Conservation (phyloP, 1,140 invertebrate species). For the Drosophila albomicans region DNA sequence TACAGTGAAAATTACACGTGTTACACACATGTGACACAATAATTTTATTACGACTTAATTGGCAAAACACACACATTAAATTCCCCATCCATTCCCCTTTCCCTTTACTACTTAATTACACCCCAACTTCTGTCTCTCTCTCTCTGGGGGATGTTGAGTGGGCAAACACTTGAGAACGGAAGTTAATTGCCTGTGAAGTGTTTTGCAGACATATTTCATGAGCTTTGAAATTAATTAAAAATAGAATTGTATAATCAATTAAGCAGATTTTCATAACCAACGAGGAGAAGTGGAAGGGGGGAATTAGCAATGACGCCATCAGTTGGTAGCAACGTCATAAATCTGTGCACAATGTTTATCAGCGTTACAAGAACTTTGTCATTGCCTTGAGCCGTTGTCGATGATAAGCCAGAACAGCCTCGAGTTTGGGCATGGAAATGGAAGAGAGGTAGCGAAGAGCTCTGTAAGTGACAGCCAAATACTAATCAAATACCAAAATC, state of each 20-base stretch:
- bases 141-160: neutral
- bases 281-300: neutral
- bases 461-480: constrained; percentile 4
- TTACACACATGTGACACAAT: constrained; percentile 6
- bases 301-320: constrained; percentile 26
- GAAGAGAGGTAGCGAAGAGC: too few relatives aligned
- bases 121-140: neutral
- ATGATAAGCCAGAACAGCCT: constrained; percentile 1
- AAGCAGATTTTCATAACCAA: constrained; percentile 19
- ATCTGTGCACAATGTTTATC: constrained; percentile 19
- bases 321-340: constrained; percentile 9
- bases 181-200: constrained; percentile 44
- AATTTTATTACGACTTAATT: constrained; percentile 41
- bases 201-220: constrained; percentile 23
- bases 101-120: neutral
- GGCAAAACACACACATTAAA: constrained; percentile 14
- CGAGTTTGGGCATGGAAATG: neutral
- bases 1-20: neutral
- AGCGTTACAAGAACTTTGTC: constrained; percentile 38
- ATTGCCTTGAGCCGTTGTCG: constrained; percentile 11
- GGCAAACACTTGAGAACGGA: constrained; percentile 45
- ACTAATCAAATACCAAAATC: constrained; percentile 17
- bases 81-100: too few relatives aligned
- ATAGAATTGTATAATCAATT: constrained; percentile 42
- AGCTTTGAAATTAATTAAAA: constrained; percentile 39